Percentiles rank a stretch among this genome's conserved stretches.
These are phyloP conservation scores for Cheilosia vulpina DNA, from an alignment of 2,888 invertebrate genomes.

Conservation along the genomic window DNA sequence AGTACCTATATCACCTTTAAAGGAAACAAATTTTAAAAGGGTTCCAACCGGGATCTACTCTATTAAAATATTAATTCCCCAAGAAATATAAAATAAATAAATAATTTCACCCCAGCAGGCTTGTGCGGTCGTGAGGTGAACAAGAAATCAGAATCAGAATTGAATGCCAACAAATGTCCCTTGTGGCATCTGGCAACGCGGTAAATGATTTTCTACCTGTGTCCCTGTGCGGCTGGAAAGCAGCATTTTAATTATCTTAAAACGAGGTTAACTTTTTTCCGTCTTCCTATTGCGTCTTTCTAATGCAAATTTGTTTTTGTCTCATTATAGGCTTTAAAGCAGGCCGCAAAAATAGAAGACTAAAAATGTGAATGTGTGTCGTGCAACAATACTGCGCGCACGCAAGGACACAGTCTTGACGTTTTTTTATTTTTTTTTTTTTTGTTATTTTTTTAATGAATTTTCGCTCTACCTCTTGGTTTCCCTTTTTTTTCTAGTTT, in stretches of 20 bases:
- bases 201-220: not conserved
- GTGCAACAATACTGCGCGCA: slow-evolving; percentile 2
- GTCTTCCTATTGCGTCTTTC: not conserved
- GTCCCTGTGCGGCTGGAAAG: not conserved
- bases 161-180: not conserved
- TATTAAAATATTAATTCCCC: too few relatives aligned
- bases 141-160: not conserved
- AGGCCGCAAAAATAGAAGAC: slow-evolving; percentile 13
- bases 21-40: too few relatives aligned
- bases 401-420: slow-evolving; percentile 12
- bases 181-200: not conserved
- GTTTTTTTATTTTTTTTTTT: not conserved
- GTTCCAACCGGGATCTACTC: too few relatives aligned
- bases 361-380: slow-evolving; percentile 29
- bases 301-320: slow-evolving; percentile 33
- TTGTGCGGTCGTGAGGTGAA: too few relatives aligned
- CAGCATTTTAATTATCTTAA: slow-evolving; percentile 12
- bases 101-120: too few relatives aligned
- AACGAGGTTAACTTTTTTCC: slow-evolving; percentile 32
- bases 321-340: slow-evolving; percentile 18
- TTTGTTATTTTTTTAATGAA: slow-evolving; percentile 25
- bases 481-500: slow-evolving; percentile 12
- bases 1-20: too few relatives aligned
- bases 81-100: too few relatives aligned
- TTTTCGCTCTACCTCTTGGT: slow-evolving; percentile 18